Conservation (phyloP, 1,140 invertebrate species). For the Philopotamus ludificatus region DNA sequence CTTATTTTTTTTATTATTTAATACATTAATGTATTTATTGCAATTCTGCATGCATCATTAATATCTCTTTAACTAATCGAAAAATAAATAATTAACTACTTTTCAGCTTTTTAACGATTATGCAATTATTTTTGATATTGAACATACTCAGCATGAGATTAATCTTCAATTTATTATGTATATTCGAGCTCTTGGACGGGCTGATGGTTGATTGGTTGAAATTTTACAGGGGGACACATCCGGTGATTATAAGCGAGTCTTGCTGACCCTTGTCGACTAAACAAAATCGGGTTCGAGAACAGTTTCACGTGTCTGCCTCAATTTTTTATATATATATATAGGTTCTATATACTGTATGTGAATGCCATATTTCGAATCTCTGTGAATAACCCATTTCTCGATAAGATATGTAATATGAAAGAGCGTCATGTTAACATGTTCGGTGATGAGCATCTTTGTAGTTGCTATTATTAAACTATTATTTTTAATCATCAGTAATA, state of each 20-base stretch:
- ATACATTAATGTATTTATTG: no score
- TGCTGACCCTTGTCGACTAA: slow-evolving; percentile 78
- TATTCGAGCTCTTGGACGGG: slow-evolving; percentile 20
- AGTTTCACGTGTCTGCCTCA: not conserved
- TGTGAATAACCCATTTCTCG: not conserved
- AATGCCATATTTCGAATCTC: no score
- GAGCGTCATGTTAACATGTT: no score
- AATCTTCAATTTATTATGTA: not conserved
- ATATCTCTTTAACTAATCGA: no score
- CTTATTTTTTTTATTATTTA: no score
- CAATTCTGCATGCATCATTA: no score
- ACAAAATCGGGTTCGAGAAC: slow-evolving; percentile 38
- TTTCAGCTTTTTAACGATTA: not conserved
- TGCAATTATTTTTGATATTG: not conserved
- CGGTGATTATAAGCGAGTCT: slow-evolving; percentile 86
- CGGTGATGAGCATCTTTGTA: not conserved
- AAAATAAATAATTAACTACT: no score
- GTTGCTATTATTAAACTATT: no score
- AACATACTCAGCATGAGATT: not conserved
- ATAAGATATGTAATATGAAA: no score
- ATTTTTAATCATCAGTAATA: no score
- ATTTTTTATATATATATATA: not conserved
- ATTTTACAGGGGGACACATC: slow-evolving; percentile 83
- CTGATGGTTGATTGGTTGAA: slow-evolving; percentile 37
- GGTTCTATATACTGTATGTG: no score